Percentiles rank a stretch among this genome's conserved stretches.
Evolutionary conservation across 30 jellyfish, hydroid and myxozoan genomes (phyloP).

Genomic region (Rhopilema esculentum): DNA sequence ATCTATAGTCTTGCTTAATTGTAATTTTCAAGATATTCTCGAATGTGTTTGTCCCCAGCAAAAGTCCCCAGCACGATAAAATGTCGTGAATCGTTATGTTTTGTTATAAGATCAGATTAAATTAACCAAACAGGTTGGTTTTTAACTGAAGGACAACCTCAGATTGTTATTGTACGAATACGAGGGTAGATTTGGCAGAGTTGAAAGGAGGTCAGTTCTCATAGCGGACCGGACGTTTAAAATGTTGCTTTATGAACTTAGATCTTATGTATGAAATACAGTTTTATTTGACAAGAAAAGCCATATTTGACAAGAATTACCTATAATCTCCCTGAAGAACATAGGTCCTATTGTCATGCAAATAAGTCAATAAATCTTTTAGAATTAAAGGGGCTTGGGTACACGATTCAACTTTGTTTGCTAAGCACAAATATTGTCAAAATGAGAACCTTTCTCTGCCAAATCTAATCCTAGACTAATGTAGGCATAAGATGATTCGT

Average conservation of each 20-base stretch:
- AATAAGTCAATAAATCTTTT: not conserved
- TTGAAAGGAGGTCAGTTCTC: slow-evolving; percentile 23
- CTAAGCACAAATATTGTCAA: slow-evolving; percentile 7
- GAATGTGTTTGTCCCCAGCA: no score
- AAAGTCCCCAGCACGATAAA: no score
- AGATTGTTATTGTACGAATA: slow-evolving; percentile 19
- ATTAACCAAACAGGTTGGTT: not conserved
- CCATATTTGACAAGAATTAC: slow-evolving; percentile 2
- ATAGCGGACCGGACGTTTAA: not conserved
- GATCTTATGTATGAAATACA: not conserved
- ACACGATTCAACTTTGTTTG: slow-evolving; percentile 3
- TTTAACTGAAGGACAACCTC: not conserved
- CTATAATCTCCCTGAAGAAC: not conserved
- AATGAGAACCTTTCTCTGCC: slow-evolving; percentile 15
- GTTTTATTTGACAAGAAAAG: no score
- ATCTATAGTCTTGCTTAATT: no score
- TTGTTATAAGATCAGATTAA: not conserved
- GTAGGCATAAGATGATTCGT: not conserved
- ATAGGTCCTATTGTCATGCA: slow-evolving; percentile 60
- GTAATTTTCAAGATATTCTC: no score
- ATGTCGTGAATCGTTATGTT: no score
- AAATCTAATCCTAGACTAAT: slow-evolving; percentile 8
- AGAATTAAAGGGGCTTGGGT: slow-evolving; percentile 1
- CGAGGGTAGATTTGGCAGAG: slow-evolving; percentile 73
- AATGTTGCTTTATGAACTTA: not conserved